Base-by-base conservation (phyloP, 1,140 invertebrate genomes). In the Heterodera carotae region DNA sequence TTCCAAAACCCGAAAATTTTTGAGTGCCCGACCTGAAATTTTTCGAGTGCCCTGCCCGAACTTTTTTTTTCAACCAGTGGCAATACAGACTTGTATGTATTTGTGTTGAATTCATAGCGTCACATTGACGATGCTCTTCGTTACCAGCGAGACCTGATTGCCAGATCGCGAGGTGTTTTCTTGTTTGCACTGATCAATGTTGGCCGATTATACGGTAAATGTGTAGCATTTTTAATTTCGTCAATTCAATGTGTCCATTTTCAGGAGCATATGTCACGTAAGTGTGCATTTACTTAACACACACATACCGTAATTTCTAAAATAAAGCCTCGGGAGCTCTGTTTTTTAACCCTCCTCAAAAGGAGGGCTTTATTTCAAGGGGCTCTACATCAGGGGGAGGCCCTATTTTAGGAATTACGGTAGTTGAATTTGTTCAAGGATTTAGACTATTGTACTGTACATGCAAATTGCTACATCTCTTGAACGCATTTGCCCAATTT, bases 401-500 rank as follows among this genome's bases (percentile, higher is more conserved):
- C n/a, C n/a, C n/a, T n/a, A n/a, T n/a, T n/a, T n/a, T n/a, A n/a
- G n/a, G n/a, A n/a, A n/a, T n/a, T n/a, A n/a, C n/a, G n/a, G n/a
- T n/a, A 89, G 0, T 53, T 53, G 18, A 22, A 18, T 4, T 18
- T 4, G 1, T 4, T 4, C 12, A 53, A 53, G 4, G 4, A 10
- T 66, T 66, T 22, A 66, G 31, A 81, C 88, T 48, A 18, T 15
- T 56, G 48, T 90, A 90, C 81, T 80, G 89, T 56, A 81, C 89
- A 66, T 87, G 89, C 34, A 90, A 90, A 83, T 72, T 88, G 6
- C 78, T 90, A 12, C 90, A 90, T 83, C 88, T 91, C 39, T 76
- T 85, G n/a, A 90, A 90, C 84, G 89, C 88, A 36, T 86, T 91
- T 60, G 88, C 89, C 25, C 90, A 90, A 81, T 86, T 90, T 67